Base-by-base conservation (phyloP, 2,888 invertebrate species). In the Colostygia pectinataria region DNA sequence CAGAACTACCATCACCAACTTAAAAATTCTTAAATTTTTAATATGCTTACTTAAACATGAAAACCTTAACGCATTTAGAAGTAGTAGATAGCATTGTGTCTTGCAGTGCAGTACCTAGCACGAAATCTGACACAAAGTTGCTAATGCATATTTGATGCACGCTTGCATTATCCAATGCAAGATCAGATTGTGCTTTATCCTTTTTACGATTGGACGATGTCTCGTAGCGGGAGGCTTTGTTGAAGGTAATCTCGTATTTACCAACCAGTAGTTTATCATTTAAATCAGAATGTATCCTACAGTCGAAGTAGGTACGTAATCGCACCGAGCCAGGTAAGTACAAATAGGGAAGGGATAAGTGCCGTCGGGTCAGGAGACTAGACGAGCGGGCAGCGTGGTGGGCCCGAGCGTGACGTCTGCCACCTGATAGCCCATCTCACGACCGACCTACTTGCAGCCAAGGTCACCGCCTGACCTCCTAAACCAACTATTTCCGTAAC, bases 401-500 rank as follows among this genome's bases (percentile, higher is more conserved):
- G 80, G 68, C 68, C 75, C 65, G 74, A 80, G 85, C 88, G 88
- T 90, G 87, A 89, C 88, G 89, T 79, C 85, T 86, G 83, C 88
- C 84, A 87, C 77, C 83, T 83, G 86, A 88, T 87, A 88, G 85
- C 80, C 81, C 83, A 86, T 84, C 89, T 88, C 86, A 89, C 90
- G 88, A 89, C 70, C 83, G 89, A 80, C 90, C 85, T 68, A 86
- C 87, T 88, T 87, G 63, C 71, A 68, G 58, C 70, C 89, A 90
- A 89, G 90, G 89, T 89, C 87, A 87, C 80, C 74, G 77, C 62
- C 69, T 87, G 85, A 86, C 89, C 88, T 82, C 80, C 83, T 87
- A 77, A 81, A 79, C 80, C 71, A 69, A 68, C 67, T 61, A 72
- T 77, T 78, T 76, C 77, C 72, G 68, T 72, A 77, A 71, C 73